Evolutionary conservation across 2,797 vertebrate genomes (phyloP).

Genomic region (Lithobates pipiens): DNA sequence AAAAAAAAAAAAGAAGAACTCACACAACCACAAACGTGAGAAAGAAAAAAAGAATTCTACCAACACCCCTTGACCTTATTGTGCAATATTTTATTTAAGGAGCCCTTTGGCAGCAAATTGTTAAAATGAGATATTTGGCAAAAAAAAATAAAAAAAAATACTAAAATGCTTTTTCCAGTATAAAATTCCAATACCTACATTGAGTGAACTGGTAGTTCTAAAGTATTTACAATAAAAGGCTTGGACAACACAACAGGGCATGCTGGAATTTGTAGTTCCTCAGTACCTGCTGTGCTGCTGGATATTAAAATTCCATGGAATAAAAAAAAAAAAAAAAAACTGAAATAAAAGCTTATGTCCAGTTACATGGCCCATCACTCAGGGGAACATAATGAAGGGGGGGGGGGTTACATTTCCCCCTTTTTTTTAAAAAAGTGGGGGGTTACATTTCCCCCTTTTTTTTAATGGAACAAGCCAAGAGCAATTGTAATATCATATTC

Average conservation of each 20-base stretch:
- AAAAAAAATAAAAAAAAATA: neutral
- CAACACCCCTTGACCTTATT: neutral
- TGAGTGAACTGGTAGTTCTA: neutral
- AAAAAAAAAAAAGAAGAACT: neutral
- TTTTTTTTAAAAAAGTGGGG: too few species aligned
- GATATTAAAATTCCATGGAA: too few species aligned
- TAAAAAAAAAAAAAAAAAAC: too few species aligned
- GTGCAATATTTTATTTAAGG: slow-evolving; percentile 1
- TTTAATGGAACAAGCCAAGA: neutral
- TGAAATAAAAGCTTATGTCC: too few species aligned
- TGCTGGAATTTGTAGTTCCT: too few species aligned
- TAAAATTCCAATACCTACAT: neutral
- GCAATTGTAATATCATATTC: neutral
- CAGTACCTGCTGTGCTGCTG: too few species aligned
- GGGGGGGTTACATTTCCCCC: too few species aligned
- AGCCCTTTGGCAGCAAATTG: slow-evolving; percentile 25
- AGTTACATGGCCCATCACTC: too few species aligned
- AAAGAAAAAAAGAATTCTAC: neutral
- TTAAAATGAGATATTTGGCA: slow-evolving; percentile 15
- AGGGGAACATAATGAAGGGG: too few species aligned
- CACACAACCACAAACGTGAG: neutral
- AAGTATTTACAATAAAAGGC: neutral
- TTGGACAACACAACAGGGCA: neutral
- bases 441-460: too few species aligned
- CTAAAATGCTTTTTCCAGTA: neutral